Conservation (phyloP, 2,888 invertebrate genomes). For the Gandaritis pyraliata region DNA sequence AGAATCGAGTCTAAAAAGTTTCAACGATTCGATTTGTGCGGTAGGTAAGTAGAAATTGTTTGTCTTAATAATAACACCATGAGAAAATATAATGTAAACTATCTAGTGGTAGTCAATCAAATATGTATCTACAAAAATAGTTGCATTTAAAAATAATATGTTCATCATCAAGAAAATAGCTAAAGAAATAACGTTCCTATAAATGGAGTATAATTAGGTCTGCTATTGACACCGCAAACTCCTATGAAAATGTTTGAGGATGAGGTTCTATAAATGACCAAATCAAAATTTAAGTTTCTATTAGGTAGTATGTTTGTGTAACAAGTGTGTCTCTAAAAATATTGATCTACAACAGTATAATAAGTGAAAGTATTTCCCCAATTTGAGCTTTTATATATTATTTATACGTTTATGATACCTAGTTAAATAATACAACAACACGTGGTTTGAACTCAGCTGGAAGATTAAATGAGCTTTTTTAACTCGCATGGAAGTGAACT, state of each 20-base stretch:
- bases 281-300: constrained; percentile 58
- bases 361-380: constrained; percentile 63
- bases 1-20: constrained; percentile 48
- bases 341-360: constrained; percentile 71
- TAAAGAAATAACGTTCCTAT: constrained; percentile 50
- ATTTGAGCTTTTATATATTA: constrained; percentile 63
- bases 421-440: constrained; percentile 56
- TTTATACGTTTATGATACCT: constrained; percentile 57
- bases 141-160: constrained; percentile 76
- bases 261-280: constrained; percentile 53
- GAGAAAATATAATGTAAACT: constrained; percentile 79
- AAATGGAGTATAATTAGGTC: constrained; percentile 26
- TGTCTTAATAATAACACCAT: constrained; percentile 71
- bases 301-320: constrained; percentile 48
- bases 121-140: constrained; percentile 84
- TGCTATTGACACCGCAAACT: constrained; percentile 56
- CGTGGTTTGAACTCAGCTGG: constrained; percentile 66
- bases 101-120: constrained; percentile 80
- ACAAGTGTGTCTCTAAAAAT: constrained; percentile 81
- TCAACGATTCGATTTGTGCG: constrained; percentile 66
- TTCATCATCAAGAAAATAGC: constrained; percentile 54
- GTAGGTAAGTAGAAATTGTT: constrained; percentile 64
- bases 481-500: constrained; percentile 48
- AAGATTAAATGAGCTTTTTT: constrained; percentile 67
- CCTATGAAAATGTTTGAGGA: constrained; percentile 61